Conservation (phyloP, 2,888 invertebrate species). For the Temnothorax rugatulus region DNA sequence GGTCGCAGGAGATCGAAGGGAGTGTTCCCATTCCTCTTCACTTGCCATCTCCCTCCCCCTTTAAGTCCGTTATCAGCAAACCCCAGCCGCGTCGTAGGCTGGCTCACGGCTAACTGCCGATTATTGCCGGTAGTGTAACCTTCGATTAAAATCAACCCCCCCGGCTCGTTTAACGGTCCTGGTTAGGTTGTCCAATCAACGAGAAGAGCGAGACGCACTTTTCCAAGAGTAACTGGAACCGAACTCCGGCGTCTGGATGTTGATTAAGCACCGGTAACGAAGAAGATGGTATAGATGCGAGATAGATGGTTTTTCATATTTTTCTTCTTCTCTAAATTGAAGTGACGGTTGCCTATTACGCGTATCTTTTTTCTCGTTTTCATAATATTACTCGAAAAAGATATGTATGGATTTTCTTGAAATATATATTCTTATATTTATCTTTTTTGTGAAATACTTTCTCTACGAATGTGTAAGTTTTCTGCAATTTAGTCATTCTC, state of each 20-base stretch:
- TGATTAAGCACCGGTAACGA: slow-evolving; percentile 32
- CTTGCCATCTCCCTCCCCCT: slow-evolving; percentile 54
- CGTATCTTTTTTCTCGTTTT: neutral
- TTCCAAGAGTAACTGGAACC: slow-evolving; percentile 4
- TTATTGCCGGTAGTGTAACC: slow-evolving; percentile 78
- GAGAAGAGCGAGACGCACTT: slow-evolving; percentile 25
- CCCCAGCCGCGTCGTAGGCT: slow-evolving; percentile 76
- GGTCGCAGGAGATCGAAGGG: slow-evolving; percentile 67
- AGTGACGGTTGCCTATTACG: neutral
- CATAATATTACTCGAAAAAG: neutral
- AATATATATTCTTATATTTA: neutral
- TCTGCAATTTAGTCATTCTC: neutral
- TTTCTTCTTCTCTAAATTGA: neutral
- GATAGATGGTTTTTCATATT: neutral
- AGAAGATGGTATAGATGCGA: neutral
- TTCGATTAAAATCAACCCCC: slow-evolving; percentile 79
- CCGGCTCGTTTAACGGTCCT: slow-evolving; percentile 68
- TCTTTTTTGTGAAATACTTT: neutral
- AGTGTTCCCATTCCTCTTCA: slow-evolving; percentile 45
- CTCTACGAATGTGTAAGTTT: neutral
- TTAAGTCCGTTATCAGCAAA: slow-evolving; percentile 84
- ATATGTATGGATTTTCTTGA: neutral
- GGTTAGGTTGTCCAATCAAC: slow-evolving; percentile 68
- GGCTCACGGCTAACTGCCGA: slow-evolving; percentile 78
- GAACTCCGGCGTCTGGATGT: neutral